A percentile compares a stretch with the other conserved stretches of the same genome.
Evolutionary conservation across 2,113 vertebrate species (phyloP).

Genomic region (Tursiops truncatus): DNA sequence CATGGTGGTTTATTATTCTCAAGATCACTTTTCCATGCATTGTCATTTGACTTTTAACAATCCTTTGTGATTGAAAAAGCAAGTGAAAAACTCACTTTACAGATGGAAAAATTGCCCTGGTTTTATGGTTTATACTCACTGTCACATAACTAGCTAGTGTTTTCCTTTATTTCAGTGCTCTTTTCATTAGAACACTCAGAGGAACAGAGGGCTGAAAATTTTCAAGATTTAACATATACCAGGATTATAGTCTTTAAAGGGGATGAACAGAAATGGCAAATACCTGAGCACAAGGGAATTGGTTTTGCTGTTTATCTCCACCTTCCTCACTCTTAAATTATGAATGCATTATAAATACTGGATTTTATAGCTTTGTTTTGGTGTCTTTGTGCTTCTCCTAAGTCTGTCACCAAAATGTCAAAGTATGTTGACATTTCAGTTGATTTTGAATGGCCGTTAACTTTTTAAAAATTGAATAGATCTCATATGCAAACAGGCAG

Average conservation of each 20-base stretch:
- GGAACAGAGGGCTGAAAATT: neutral
- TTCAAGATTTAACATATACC: conserved; percentile 18
- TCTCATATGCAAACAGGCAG: neutral
- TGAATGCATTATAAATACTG: conserved; percentile 50
- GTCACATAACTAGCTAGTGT: neutral
- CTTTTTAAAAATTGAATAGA: neutral
- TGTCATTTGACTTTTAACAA: neutral
- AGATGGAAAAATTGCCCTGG: neutral
- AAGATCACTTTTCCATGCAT: neutral
- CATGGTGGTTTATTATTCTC: neutral
- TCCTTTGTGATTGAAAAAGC: neutral
- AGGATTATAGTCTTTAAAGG: conserved; percentile 24
- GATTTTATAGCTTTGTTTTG: conserved; percentile 73
- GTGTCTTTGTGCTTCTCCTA: conserved; percentile 49
- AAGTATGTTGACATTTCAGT: conserved; percentile 68
- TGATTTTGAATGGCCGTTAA: conserved; percentile 42
- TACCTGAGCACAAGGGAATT: conserved; percentile 19
- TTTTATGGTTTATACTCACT: neutral
- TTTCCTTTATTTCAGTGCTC: neutral
- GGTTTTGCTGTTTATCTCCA: conserved; percentile 48
- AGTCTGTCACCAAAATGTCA: conserved; percentile 74
- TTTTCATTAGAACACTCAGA: conserved; percentile 31
- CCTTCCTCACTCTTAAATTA: conserved; percentile 38
- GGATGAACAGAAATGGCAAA: conserved; percentile 32
- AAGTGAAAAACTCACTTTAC: neutral